Percentiles rank a stretch among this genome's conserved stretches.
Evolutionary conservation across 2,113 vertebrate genomes (phyloP).

Genomic region (Urocynchramus pylzowi): DNA sequence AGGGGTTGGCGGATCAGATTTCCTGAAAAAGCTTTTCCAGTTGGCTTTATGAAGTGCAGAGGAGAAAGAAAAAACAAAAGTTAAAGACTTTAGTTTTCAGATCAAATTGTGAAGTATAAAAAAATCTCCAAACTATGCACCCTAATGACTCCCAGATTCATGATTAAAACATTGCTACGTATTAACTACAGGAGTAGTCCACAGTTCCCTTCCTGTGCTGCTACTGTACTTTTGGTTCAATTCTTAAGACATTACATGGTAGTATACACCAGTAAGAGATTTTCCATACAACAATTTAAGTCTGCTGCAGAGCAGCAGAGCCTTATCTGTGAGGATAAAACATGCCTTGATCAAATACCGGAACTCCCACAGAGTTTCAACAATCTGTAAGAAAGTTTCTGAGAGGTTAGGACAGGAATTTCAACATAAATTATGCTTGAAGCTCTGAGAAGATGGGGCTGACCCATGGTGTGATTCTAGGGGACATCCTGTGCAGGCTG

Average conservation of each 20-base stretch:
- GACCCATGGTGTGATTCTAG: neutral
- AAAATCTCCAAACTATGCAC: neutral
- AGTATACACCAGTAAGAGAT: neutral
- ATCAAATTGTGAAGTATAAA: neutral
- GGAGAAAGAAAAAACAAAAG: neutral
- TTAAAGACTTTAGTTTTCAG: neutral
- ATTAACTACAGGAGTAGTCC: neutral
- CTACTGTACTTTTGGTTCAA: neutral
- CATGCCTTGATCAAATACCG: neutral
- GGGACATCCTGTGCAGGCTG: neutral
- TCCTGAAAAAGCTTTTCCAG: conserved; percentile 48
- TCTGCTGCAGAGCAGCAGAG: neutral
- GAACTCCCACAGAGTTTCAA: neutral
- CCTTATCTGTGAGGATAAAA: neutral
- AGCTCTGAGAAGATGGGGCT: neutral
- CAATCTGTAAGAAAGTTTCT: neutral
- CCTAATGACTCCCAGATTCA: neutral
- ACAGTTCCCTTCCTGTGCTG: neutral
- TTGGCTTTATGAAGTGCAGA: conserved; percentile 68
- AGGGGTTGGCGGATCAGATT: conserved; percentile 69
- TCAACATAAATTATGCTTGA: neutral
- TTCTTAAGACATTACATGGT: neutral
- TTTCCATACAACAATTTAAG: neutral
- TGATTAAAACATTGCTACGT: neutral
- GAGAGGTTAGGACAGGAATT: neutral